Conservation (phyloP, 2,797 vertebrate species). For the Acipenser transmontanus region DNA sequence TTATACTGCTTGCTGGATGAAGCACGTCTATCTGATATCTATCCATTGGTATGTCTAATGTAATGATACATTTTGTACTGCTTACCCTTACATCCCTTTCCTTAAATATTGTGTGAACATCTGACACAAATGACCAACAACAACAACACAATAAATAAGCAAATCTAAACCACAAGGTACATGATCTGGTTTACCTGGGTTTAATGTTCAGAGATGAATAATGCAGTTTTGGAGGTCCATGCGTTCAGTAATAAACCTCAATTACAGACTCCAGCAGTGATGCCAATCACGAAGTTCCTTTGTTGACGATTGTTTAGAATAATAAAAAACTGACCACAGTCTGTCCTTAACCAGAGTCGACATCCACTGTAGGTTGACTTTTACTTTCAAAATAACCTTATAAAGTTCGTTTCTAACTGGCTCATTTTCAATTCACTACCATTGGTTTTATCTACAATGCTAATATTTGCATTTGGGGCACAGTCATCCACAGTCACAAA, state of each 20-base stretch:
- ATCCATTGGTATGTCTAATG: too few species aligned
- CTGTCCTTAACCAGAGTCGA: background rate
- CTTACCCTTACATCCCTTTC: constrained; percentile 32
- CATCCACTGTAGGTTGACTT: background rate
- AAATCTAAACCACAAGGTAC: background rate
- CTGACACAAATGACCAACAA: background rate
- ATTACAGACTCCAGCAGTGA: background rate
- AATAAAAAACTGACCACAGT: background rate
- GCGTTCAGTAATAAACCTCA: background rate
- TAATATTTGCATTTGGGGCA: background rate
- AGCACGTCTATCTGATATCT: too few species aligned
- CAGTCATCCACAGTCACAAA: background rate
- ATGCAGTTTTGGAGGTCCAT: background rate
- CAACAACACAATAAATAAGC: background rate
- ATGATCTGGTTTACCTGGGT: background rate
- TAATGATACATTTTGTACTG: too few species aligned
- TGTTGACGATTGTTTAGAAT: background rate
- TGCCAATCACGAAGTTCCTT: background rate
- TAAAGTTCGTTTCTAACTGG: background rate
- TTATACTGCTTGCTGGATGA: too few species aligned
- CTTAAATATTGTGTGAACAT: constrained; percentile 2
- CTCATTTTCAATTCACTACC: background rate
- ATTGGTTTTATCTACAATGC: constrained; percentile 1
- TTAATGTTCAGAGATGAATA: background rate
- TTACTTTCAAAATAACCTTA: background rate